phyloP scores from a whole-genome alignment of 2,888 invertebrate species.

The Dastarcus helophoroides region DNA sequence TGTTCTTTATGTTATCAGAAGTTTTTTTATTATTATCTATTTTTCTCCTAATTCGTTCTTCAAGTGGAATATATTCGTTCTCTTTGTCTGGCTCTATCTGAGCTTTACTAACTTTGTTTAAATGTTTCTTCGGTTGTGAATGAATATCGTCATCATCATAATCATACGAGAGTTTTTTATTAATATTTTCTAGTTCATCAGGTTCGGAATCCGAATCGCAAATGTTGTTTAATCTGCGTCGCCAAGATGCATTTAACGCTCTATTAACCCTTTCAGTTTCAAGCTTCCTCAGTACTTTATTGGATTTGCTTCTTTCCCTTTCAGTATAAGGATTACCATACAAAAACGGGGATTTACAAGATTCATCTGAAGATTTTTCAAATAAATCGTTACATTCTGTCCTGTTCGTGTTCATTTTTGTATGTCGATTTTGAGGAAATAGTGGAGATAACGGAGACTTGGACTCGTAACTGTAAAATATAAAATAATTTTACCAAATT shows the following conservation, averaged over 20 bases:
- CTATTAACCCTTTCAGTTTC: slow-evolving; percentile 17
- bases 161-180: slow-evolving; percentile 5
- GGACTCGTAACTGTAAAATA: too few species aligned
- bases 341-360: too few species aligned
- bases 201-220: slow-evolving; percentile 25
- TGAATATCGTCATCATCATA: slow-evolving; percentile 8
- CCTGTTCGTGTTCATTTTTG: too few species aligned
- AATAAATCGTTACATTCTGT: too few species aligned
- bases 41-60: slow-evolving; percentile 15
- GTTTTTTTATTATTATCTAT: slow-evolving; percentile 9
- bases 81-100: too few species aligned
- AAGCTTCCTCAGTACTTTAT: slow-evolving; percentile 18
- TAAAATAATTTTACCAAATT: too few species aligned
- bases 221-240: slow-evolving; percentile 18
- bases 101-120: slow-evolving; percentile 4
- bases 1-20: slow-evolving; percentile 4
- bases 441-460: too few species aligned
- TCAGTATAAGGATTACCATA: slow-evolving; percentile 23
- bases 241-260: slow-evolving; percentile 21
- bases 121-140: slow-evolving; percentile 2
- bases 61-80: slow-evolving; percentile 10
- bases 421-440: too few species aligned
- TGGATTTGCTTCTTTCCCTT: slow-evolving; percentile 14
- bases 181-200: slow-evolving; percentile 10
- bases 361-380: too few species aligned